phyloP scores from a whole-genome alignment of 2,113 vertebrate species.

The Oceanodroma tethys region DNA sequence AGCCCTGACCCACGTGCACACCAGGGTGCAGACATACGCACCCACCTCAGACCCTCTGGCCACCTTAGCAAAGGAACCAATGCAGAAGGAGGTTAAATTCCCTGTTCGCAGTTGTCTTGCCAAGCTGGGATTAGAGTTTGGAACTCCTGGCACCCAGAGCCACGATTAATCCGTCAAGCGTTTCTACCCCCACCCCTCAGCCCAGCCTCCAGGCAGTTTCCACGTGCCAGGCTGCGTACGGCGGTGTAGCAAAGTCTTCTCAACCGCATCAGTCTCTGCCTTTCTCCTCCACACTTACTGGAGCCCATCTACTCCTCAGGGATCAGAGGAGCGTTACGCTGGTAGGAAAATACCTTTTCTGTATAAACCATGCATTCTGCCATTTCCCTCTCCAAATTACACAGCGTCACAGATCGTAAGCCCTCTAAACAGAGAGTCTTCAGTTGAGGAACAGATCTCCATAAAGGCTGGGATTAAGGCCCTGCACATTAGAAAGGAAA shows the following conservation, averaged over 20 bases:
- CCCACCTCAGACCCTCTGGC: background rate
- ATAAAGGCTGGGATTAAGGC: background rate
- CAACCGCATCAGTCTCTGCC: background rate
- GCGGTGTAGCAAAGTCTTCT: background rate
- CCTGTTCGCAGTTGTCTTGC: background rate
- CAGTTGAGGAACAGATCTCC: background rate
- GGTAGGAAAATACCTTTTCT: background rate
- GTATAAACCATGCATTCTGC: background rate
- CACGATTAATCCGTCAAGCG: rapidly evolving
- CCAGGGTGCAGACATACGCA: rapidly evolving
- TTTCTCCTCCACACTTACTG: background rate
- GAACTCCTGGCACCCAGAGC: background rate
- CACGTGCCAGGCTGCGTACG: background rate
- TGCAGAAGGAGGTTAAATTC: background rate
- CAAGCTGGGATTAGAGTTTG: background rate
- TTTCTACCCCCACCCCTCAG: background rate
- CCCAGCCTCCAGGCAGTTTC: background rate
- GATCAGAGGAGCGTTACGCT: background rate
- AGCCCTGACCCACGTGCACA: rapidly evolving
- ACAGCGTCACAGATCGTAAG: background rate
- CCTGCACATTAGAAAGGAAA: background rate
- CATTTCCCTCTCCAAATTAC: background rate
- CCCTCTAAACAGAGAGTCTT: background rate
- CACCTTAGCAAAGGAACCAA: background rate
- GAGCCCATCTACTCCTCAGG: background rate